Percentiles rank a stretch among this genome's conserved stretches.
These are phyloP conservation scores for Sus cebifrons DNA, from an alignment of 2,797 vertebrate genomes.

Conservation along the genomic window DNA sequence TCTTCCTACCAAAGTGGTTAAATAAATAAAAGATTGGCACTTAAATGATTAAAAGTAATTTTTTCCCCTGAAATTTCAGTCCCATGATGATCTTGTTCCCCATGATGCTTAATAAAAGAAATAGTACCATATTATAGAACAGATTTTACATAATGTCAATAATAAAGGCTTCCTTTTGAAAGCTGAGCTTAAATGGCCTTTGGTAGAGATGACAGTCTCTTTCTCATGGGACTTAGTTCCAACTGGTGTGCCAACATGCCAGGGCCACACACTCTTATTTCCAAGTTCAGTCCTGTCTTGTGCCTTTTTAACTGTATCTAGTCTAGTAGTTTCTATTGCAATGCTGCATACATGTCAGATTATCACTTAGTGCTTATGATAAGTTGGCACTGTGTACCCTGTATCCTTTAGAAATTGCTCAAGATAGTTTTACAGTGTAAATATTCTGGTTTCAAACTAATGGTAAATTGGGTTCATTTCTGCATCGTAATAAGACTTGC, in stretches of 20 bases:
- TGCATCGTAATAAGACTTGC: not conserved
- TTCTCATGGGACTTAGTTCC: not conserved
- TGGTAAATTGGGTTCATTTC: slow-evolving; percentile 44
- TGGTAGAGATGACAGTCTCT: not conserved
- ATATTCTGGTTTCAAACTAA: slow-evolving; percentile 42
- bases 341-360: not conserved
- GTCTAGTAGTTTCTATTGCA: not conserved
- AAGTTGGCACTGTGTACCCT: not conserved
- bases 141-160: not conserved
- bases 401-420: slow-evolving; percentile 41
- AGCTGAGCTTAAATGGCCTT: slow-evolving; percentile 4
- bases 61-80: slow-evolving; percentile 64
- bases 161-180: slow-evolving; percentile 31
- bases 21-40: slow-evolving; percentile 1
- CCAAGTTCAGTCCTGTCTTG: not conserved
- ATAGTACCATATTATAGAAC: not conserved
- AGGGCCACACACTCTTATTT: not conserved
- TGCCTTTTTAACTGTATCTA: not conserved
- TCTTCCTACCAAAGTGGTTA: slow-evolving; percentile 8
- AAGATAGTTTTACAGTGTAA: slow-evolving; percentile 48
- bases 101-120: slow-evolving; percentile 27
- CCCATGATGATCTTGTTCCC: not conserved
- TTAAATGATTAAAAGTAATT: slow-evolving; percentile 24
- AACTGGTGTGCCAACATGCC: not conserved
- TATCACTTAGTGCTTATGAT: not conserved